These are phyloP conservation scores for Diachasma alloeum DNA, from an alignment of 1,140 invertebrate species.

Conservation along the genomic window DNA sequence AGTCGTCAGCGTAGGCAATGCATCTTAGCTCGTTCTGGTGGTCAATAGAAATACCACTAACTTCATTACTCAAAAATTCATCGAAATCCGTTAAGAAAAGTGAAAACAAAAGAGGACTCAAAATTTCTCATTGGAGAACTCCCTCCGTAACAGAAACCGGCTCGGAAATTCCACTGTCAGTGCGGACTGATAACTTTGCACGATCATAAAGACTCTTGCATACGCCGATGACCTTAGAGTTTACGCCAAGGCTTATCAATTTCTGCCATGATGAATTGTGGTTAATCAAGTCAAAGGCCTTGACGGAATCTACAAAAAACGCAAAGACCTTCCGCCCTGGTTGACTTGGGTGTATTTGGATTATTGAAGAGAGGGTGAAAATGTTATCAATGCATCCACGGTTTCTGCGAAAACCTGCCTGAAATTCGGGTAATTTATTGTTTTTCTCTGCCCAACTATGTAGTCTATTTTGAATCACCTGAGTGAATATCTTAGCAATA, in stretches of 20 bases:
- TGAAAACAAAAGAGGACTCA: not conserved
- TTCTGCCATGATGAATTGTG: constrained; percentile 2
- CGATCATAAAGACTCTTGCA: no score
- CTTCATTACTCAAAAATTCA: not conserved
- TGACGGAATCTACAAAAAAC: constrained; percentile 7
- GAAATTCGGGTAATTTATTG: constrained; percentile 28
- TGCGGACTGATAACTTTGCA: not conserved
- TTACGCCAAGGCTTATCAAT: not conserved
- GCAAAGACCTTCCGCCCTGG: constrained; percentile 24
- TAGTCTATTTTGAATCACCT: constrained; percentile 27
- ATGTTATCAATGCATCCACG: no score
- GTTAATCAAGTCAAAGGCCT: not conserved
- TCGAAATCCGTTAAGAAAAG: not conserved
- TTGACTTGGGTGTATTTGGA: no score
- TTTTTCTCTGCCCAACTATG: constrained; percentile 26
- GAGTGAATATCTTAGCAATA: constrained; percentile 34
- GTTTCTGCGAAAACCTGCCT: constrained; percentile 40
- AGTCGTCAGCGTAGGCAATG: constrained; percentile 7
- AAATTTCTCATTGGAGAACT: constrained; percentile 3
- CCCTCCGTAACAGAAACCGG: no score
- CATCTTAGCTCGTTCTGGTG: not conserved
- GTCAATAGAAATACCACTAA: not conserved
- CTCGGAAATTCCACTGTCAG: not conserved
- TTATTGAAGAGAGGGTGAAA: no score
- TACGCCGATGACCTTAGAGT: not conserved